Percentiles rank a stretch among this genome's conserved stretches.
Evolutionary conservation across 2,888 invertebrate genomes (phyloP).

Genomic region (Tenthredo livida): DNA sequence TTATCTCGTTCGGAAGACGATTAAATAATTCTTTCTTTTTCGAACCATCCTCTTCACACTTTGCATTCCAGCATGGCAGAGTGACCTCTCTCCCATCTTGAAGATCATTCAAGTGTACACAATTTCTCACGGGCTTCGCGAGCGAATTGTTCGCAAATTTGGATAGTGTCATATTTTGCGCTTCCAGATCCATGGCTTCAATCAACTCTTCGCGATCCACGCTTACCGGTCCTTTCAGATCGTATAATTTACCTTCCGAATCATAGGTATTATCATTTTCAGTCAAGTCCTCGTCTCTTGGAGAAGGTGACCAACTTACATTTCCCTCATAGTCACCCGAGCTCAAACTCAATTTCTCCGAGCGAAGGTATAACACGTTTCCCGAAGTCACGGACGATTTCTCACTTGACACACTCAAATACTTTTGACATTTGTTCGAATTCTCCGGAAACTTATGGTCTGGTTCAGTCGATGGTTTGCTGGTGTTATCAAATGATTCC

Average conservation of each 20-base stretch:
- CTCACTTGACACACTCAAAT: slow-evolving; percentile 4
- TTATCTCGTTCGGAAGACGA: slow-evolving; percentile 27
- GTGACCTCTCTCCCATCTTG: slow-evolving; percentile 45
- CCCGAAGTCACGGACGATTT: slow-evolving; percentile 9
- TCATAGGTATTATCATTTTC: background rate
- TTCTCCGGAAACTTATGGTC: background rate
- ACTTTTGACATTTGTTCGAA: background rate
- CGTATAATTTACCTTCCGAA: background rate
- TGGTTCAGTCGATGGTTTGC: background rate
- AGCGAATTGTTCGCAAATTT: background rate
- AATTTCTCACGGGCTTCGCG: background rate
- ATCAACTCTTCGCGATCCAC: background rate
- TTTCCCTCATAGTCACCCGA: slow-evolving; percentile 16
- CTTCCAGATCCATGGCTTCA: background rate
- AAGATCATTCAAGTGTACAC: slow-evolving; percentile 36
- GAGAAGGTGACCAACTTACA: background rate
- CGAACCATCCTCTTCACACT: background rate
- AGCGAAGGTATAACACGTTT: background rate
- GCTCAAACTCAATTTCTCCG: background rate
- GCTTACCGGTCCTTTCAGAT: background rate
- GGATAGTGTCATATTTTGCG: background rate
- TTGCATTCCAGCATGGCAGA: background rate
- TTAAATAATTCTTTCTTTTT: slow-evolving; percentile 11
- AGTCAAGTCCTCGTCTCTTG: slow-evolving; percentile 1
- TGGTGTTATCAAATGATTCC: background rate